Evolutionary conservation across 2,797 vertebrate genomes (phyloP).

Genomic region (Alfaro cultratus): DNA sequence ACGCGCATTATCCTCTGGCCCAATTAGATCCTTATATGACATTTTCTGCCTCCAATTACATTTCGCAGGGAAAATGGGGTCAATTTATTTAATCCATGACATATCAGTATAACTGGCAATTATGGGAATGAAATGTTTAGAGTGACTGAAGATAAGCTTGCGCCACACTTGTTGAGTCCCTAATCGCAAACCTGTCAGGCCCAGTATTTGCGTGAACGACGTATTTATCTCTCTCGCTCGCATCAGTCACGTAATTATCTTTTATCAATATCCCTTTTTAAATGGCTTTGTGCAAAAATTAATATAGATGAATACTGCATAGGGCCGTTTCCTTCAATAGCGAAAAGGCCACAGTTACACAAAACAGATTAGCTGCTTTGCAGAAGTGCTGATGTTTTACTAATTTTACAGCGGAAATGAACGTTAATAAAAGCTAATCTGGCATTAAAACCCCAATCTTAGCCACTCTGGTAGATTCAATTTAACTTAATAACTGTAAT

Average conservation of each 20-base stretch:
- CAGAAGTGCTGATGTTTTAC: slow-evolving; percentile 19
- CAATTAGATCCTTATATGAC: slow-evolving; percentile 31
- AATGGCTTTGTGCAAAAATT: slow-evolving; percentile 28
- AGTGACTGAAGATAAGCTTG: slow-evolving; percentile 40
- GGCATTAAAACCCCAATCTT: slow-evolving; percentile 22
- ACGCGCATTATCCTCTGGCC: slow-evolving; percentile 3
- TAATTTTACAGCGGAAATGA: slow-evolving; percentile 29
- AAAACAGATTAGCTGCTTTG: slow-evolving; percentile 26
- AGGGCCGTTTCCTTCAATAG: slow-evolving; percentile 19
- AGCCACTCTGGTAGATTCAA: background rate
- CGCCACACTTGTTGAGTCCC: slow-evolving; percentile 28
- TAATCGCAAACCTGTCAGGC: slow-evolving; percentile 55
- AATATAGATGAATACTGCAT: slow-evolving; percentile 27
- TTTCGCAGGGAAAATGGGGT: slow-evolving; percentile 38
- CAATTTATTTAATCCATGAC: slow-evolving; percentile 48
- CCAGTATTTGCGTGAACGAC: slow-evolving; percentile 51
- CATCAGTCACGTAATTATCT: slow-evolving; percentile 48
- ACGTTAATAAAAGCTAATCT: slow-evolving; percentile 32
- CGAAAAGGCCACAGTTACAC: slow-evolving; percentile 30
- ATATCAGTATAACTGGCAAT: slow-evolving; percentile 53
- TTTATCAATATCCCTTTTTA: slow-evolving; percentile 37
- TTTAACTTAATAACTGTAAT: slow-evolving; percentile 13
- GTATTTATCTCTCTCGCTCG: slow-evolving; percentile 44
- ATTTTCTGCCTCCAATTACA: slow-evolving; percentile 35
- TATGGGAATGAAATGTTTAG: slow-evolving; percentile 47